phyloP scores from a whole-genome alignment of 2,113 vertebrate species.

The Hypomesus transpacificus region DNA sequence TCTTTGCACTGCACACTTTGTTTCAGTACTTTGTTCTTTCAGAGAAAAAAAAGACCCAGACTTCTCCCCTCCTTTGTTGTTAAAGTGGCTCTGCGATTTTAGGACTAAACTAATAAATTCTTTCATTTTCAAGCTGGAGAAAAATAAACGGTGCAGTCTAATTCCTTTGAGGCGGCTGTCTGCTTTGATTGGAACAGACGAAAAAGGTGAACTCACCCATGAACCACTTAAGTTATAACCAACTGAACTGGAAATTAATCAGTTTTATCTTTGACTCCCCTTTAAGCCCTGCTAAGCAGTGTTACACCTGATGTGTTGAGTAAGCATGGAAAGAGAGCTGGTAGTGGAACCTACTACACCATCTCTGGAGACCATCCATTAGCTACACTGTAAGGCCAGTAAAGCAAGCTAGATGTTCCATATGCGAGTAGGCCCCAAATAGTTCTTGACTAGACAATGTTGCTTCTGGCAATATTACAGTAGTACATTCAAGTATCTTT shows the following conservation, averaged over 20 bases:
- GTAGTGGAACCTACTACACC: slow-evolving; percentile 47
- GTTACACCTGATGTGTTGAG: slow-evolving; percentile 65
- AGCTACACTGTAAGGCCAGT: slow-evolving; percentile 47
- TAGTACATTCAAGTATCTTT: slow-evolving; percentile 37
- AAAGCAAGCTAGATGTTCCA: slow-evolving; percentile 62
- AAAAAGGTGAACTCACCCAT: not conserved
- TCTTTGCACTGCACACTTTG: slow-evolving; percentile 55
- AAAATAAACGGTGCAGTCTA: slow-evolving; percentile 42
- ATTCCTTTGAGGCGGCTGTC: slow-evolving; percentile 22
- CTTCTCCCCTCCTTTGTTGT: slow-evolving; percentile 44
- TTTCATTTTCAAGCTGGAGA: slow-evolving; percentile 48
- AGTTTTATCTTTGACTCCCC: slow-evolving; percentile 51
- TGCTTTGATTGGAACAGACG: slow-evolving; percentile 28
- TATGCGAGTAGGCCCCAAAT: slow-evolving; percentile 49
- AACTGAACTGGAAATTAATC: slow-evolving; percentile 58
- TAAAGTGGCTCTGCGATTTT: slow-evolving; percentile 37
- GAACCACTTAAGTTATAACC: slow-evolving; percentile 10
- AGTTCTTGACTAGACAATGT: slow-evolving; percentile 48
- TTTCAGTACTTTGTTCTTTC: slow-evolving; percentile 59
- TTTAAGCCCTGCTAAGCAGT: slow-evolving; percentile 43
- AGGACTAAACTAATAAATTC: slow-evolving; percentile 52
- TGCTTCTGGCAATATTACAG: slow-evolving; percentile 45
- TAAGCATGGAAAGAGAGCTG: slow-evolving; percentile 51
- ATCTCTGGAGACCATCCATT: slow-evolving; percentile 49
- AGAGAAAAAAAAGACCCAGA: slow-evolving; percentile 36